phyloP scores from a whole-genome alignment of 2,113 vertebrate genomes.

The Panthera leo region DNA sequence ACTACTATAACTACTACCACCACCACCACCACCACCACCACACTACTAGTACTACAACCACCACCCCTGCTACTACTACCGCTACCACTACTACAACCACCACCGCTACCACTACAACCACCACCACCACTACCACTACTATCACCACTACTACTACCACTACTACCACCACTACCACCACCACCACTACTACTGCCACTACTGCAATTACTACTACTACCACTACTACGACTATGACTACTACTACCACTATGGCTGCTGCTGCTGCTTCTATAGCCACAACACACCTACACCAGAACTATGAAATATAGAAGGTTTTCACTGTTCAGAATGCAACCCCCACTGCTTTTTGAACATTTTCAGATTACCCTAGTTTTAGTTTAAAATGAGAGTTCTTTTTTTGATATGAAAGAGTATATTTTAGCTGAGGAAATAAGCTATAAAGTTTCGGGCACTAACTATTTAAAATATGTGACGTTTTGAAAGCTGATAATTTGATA shows the following conservation, averaged over 20 bases:
- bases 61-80: neutral
- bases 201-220: neutral
- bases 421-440: neutral
- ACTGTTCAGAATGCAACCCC: neutral
- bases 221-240: neutral
- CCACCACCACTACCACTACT: too few species aligned
- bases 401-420: neutral
- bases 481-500: neutral
- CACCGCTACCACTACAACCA: neutral
- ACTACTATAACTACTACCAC: neutral
- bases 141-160: too few species aligned
- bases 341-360: neutral
- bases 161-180: accelerated
- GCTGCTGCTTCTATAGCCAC: neutral
- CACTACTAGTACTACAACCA: accelerated
- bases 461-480: neutral
- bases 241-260: too few species aligned
- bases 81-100: neutral
- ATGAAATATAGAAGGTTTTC: neutral
- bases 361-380: neutral
- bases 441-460: neutral
- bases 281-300: neutral
- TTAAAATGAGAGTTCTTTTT: neutral
- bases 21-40: neutral
- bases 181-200: too few species aligned